Evolutionary conservation across 2,113 vertebrate species (phyloP), one percentile per base, ranked within the genome.

Genomic region (Azemiops feae): DNA sequence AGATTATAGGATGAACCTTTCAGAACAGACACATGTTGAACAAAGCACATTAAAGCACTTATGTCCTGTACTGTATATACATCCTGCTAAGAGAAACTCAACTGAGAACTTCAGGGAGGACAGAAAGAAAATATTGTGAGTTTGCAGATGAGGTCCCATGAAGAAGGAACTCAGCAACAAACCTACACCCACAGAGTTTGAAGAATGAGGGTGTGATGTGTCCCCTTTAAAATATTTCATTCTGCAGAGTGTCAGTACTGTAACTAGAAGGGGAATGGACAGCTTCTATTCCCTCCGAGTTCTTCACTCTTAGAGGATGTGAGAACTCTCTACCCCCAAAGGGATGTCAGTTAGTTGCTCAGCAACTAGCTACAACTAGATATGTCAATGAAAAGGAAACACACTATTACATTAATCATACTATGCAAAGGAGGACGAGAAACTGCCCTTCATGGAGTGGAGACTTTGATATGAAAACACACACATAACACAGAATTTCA

Each of bases 311-410:
- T 10, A 25, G 25, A 90, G 74, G 92, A 86, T 53, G 47, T 39
- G 89, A 69, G 81, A 90, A 93, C 89, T 87, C 89, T 93, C 89
- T 90, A 90, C 89, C 55, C 92, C 89, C 92, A 87, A 90, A 93
- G 92, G 89, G 92, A 93, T 93, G 55, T 90, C 54, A 50, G 34
- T 87, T 87, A 90, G 92, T 93, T 93, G 92, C 92, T 90, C 92
- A 87, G 92, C 92, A 93, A 90, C 92, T 53, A 43, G 74, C 89
- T 86, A 93, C 74, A 90, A 90, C 74, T 87, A 52, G 92, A 86
- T 86, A 81, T 60, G n/a, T 87, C 92, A 52, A 43, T 54, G 45
- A 90, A 57, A 25, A 34, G 64, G 16, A 58, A 90, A 86, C 8
- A 3, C 23, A 64, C 6, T 25, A 11, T 89, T n/a, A 45, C 27